Base-by-base conservation (phyloP, 2,888 invertebrate species). In the Microdon myrmicae region DNA sequence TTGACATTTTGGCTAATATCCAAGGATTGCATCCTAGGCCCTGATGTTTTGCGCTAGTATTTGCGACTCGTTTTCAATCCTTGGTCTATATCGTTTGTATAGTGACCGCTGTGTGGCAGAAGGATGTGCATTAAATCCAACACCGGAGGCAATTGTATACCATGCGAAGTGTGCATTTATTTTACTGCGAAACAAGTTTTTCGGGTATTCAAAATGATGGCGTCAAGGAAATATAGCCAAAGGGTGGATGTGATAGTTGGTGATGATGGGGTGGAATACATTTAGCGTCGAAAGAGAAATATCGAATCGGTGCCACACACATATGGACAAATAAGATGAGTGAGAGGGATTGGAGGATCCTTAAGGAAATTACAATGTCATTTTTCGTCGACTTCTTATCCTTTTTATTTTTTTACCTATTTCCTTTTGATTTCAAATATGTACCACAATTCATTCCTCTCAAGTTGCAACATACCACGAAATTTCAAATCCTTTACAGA, bases 1-100 rank as follows among this genome's bases (percentile, higher is more conserved):
- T 74, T 75, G 76, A 73, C 74, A 73, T 74, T 71, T 76, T 77
- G 78, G 78, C 74, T 70, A 69, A 53, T 69, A 70, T 75, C 77
- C 77, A 78, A 72, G 67, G 64, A 68, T 67, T 71, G 70, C 31
- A 56, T 44, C 31, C 45, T 43, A 45, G 55, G 44, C 34, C 39
- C 39, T 56, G 55, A 38, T 38, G 49, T 64, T 41, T 51, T 64
- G 29, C n/a, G n/a, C n/a, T n/a, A n/a, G n/a, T n/a, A n/a, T n/a
- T n/a, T n/a, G n/a, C n/a, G n/a, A n/a, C n/a, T n/a, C n/a, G n/a
- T n/a, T n/a, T n/a, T n/a, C n/a, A n/a, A n/a, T n/a, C n/a, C n/a
- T n/a, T n/a, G n/a, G n/a, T n/a, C n/a, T n/a, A n/a, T n/a, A n/a
- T n/a, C n/a, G n/a, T n/a, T n/a, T n/a, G n/a, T n/a, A n/a, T n/a